Evolutionary conservation across 2,113 vertebrate genomes (phyloP).

Genomic region (Cavia porcellus): DNA sequence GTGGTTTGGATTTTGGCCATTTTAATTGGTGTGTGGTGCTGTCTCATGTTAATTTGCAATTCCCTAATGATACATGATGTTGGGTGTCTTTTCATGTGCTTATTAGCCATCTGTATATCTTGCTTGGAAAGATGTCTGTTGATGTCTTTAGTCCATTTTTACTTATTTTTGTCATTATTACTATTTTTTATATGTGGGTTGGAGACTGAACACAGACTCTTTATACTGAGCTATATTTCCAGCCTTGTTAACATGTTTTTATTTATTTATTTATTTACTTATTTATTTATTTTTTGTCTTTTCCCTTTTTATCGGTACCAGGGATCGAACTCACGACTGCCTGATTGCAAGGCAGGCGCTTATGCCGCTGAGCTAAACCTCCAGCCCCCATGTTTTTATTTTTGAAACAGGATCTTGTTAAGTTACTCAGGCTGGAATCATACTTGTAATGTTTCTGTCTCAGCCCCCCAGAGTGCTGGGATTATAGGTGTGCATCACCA

Average conservation of each 20-base stretch:
- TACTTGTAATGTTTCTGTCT: neutral
- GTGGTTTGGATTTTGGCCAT: constrained; percentile 2
- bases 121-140: neutral
- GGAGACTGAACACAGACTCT: neutral
- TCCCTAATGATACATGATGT: neutral
- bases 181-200: neutral
- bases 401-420: neutral
- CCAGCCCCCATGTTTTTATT: neutral
- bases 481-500: neutral
- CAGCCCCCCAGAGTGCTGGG: neutral
- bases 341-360: too few relatives aligned
- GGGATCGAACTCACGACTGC: too few relatives aligned
- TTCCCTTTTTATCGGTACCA: too few relatives aligned
- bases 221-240: neutral
- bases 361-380: too few relatives aligned
- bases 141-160: neutral
- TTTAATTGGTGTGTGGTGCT: neutral
- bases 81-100: neutral
- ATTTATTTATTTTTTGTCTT: too few relatives aligned
- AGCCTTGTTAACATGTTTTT: neutral
- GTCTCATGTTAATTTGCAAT: neutral
- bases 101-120: neutral
- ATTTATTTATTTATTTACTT: neutral
- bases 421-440: neutral
- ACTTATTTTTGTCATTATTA: neutral